phyloP scores from a whole-genome alignment of 2,888 invertebrate genomes.

The Lochmaea crataegi region DNA sequence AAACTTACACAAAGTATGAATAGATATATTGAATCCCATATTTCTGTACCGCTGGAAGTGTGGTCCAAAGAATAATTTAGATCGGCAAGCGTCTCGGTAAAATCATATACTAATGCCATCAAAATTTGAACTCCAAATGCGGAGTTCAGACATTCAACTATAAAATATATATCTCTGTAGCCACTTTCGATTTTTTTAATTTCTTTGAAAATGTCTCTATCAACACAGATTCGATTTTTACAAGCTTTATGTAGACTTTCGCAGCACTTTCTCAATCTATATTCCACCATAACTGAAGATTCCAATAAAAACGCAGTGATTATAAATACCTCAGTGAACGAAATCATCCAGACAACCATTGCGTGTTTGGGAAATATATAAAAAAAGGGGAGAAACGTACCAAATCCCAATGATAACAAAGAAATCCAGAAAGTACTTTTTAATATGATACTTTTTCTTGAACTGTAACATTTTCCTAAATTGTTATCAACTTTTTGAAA shows the following conservation, averaged over 20 bases:
- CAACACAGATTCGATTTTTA: background rate
- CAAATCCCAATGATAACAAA: background rate
- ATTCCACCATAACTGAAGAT: background rate
- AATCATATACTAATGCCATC: background rate
- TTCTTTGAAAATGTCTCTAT: background rate
- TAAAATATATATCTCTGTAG: background rate
- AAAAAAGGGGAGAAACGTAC: background rate
- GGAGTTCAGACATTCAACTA: background rate
- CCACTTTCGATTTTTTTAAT: background rate
- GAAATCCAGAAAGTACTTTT: background rate
- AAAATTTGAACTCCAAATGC: slow-evolving; percentile 8
- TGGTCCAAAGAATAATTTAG: background rate
- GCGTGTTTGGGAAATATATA: background rate
- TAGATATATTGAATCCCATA: background rate
- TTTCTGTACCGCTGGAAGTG: background rate
- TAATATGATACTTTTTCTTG: background rate
- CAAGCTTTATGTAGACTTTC: background rate
- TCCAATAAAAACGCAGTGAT: background rate
- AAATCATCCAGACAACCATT: background rate
- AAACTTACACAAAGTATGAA: background rate
- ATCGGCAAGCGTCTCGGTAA: background rate
- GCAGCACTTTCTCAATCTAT: background rate
- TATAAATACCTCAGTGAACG: background rate
- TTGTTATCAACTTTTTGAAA: background rate
- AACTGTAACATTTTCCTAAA: background rate